Base-by-base conservation (phyloP, 1,140 invertebrate species). In the Ceratina calcarata region DNA sequence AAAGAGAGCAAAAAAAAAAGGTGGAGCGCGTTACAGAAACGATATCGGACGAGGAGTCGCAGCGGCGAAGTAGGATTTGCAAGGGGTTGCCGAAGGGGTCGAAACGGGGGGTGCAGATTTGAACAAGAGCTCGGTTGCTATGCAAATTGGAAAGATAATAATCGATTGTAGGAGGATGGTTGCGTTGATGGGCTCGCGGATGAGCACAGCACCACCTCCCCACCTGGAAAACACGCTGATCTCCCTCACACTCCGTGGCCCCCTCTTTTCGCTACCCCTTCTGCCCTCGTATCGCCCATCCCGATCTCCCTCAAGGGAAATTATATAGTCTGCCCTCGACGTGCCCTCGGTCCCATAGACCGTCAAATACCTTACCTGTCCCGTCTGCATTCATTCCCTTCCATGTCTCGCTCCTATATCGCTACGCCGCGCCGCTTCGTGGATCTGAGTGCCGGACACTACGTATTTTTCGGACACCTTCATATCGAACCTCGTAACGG, bases 81-180 rank as follows among this genome's bases (percentile, higher is more conserved):
- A 89, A 90, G 87, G 89, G 80, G 84, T 89, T 88, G 87, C 86
- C 85, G 84, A 89, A 88, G 86, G 89, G 90, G 89, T 86, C 75
- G 82, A 81, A 86, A 87, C 76, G 80, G 86, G 87, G 81, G 83
- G 81, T 89, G 90, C 86, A 90, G 89, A 91, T 91, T 91, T 88
- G 89, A 90, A 91, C 88, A 90, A 88, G 89, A 91, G 86, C 87
- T 87, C 83, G 86, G 89, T 90, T 90, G 90, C 90, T 89, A 93
- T 92, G 92, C 91, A 93, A 93, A 93, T 93, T 93, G 91, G 92
- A 93, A 93, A 93, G 91, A 93, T 93, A 92, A 93, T 93, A 93
- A 93, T 93, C 92, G 92, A 93, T 93, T 90, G 91, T 90, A 87
- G 88, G 90, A 91, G 91, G 86, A 91, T 89, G 89, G 90, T 84